Evolutionary conservation across 2,113 vertebrate genomes (phyloP).

Genomic region (Periophthalmus modestus): DNA sequence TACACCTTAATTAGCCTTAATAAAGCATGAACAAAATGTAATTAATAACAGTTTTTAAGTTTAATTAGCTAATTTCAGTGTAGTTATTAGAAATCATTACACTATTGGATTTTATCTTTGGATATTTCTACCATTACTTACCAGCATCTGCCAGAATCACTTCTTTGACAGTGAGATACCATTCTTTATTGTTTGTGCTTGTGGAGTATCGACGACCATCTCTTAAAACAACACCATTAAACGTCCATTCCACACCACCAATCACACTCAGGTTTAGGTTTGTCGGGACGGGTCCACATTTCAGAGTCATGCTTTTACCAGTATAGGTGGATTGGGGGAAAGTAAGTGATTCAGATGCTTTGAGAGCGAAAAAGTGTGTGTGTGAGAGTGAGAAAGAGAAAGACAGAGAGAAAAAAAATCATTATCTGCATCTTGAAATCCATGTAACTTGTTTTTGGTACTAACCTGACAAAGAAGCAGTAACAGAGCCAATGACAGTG

Average conservation of each 20-base stretch:
- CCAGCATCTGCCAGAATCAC: slow-evolving; percentile 46
- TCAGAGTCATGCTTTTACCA: slow-evolving; percentile 15
- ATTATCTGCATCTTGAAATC: not conserved
- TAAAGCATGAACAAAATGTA: not conserved
- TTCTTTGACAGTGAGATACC: slow-evolving; percentile 21
- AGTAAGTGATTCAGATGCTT: not conserved
- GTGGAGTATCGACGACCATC: not conserved
- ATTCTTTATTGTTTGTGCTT: not conserved
- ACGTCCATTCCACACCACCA: slow-evolving; percentile 37
- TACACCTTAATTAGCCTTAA: too few relatives aligned
- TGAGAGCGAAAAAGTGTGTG: not conserved
- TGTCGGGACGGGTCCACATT: slow-evolving; percentile 8
- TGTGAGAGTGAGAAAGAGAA: too few relatives aligned
- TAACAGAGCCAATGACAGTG: slow-evolving; percentile 13
- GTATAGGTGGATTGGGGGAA: slow-evolving; percentile 16
- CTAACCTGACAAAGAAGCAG: slow-evolving; percentile 33
- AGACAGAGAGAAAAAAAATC: not conserved
- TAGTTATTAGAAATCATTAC: too few relatives aligned
- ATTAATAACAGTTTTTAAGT: not conserved
- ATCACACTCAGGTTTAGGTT: not conserved
- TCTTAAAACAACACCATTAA: not conserved
- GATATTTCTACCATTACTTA: slow-evolving; percentile 34
- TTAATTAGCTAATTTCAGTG: not conserved
- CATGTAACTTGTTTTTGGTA: not conserved
- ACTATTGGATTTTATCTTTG: too few relatives aligned